These are phyloP conservation scores for Calyptomena viridis DNA, from an alignment of 2,113 vertebrate species.

Conservation along the genomic window DNA sequence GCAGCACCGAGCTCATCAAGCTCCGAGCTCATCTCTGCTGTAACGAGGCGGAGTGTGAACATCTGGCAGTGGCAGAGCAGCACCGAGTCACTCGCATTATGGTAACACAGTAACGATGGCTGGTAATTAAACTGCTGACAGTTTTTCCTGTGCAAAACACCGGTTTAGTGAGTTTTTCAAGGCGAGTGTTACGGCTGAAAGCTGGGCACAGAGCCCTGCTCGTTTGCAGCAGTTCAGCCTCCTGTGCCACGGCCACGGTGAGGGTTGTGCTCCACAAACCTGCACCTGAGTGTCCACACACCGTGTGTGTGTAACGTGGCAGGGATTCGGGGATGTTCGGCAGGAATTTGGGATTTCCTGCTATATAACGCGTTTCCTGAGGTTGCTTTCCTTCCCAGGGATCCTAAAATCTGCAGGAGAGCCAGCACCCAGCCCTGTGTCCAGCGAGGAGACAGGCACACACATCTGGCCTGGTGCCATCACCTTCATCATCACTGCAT, in stretches of 20 bases:
- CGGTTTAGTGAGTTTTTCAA: neutral
- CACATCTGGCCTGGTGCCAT: neutral
- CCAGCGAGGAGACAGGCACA: neutral
- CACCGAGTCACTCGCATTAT: neutral
- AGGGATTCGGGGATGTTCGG: fast-evolving
- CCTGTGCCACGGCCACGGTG: neutral
- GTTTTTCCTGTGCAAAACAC: neutral
- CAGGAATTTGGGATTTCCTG: neutral
- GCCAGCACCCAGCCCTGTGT: neutral
- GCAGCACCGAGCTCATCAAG: neutral
- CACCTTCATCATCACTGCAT: neutral
- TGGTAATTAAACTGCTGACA: constrained; percentile 5
- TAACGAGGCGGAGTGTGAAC: neutral
- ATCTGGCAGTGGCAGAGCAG: neutral
- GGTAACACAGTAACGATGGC: neutral
- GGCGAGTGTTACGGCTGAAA: neutral
- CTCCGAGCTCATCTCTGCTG: neutral
- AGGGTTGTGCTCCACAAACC: neutral
- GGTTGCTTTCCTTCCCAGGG: neutral
- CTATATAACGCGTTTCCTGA: fast-evolving
- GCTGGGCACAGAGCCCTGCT: neutral
- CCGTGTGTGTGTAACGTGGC: neutral
- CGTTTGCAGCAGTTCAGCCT: neutral
- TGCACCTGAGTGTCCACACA: neutral
- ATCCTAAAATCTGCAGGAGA: neutral